A percentile compares a stretch with the other conserved stretches of the same genome.
phyloP scores from a whole-genome alignment of 2,113 vertebrate genomes.

The Piprites chloris region DNA sequence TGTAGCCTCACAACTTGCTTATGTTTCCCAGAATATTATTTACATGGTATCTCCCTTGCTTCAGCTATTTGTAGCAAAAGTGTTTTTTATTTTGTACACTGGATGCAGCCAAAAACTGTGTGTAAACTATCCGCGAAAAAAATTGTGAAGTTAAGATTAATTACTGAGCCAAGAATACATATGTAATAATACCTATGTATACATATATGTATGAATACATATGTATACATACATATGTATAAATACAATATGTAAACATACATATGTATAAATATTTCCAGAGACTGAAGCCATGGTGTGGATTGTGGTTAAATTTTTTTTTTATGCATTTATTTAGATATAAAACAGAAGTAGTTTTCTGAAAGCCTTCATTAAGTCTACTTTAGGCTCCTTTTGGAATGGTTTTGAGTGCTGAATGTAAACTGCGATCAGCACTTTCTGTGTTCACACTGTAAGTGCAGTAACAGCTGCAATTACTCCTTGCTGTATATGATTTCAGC shows the following conservation, averaged over 20 bases:
- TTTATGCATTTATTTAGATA: constrained; percentile 38
- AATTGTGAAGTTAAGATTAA: not conserved
- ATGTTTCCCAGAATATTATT: not conserved
- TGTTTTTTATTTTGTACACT: not conserved
- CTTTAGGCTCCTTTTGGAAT: constrained; percentile 45
- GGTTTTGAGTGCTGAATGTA: constrained; percentile 33
- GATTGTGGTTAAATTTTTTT: not conserved
- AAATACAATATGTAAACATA: too few relatives aligned
- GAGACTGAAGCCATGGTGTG: not conserved
- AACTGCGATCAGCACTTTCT: constrained; percentile 22
- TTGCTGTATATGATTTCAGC: constrained; percentile 12
- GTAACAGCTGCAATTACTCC: not conserved
- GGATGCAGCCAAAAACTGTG: not conserved
- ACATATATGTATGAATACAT: too few relatives aligned
- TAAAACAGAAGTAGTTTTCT: constrained; percentile 9
- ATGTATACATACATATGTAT: not conserved
- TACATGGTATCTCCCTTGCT: not conserved
- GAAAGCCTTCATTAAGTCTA: constrained; percentile 33
- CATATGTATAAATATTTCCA: not conserved
- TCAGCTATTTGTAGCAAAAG: not conserved
- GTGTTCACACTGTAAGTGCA: not conserved
- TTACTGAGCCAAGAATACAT: not conserved
- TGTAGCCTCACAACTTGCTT: not conserved
- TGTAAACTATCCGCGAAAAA: not conserved
- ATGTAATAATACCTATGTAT: too few relatives aligned